phyloP scores from a whole-genome alignment of 2,888 invertebrate species.

The Platycheirus rosarum region DNA sequence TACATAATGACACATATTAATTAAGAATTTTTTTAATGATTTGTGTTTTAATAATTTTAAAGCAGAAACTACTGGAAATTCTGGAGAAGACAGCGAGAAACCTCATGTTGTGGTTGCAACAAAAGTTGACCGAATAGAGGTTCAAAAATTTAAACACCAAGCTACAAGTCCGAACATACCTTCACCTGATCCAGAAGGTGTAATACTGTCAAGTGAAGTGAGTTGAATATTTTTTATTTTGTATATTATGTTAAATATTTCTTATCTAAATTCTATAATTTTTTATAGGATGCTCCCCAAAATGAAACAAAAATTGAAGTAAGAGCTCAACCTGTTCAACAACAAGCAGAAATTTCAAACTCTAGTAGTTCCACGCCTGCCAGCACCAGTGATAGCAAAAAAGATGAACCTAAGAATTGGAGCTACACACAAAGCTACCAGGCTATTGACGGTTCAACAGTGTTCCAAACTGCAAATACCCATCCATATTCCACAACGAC shows the following conservation, averaged over 20 bases:
- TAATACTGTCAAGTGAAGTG: conserved; percentile 60
- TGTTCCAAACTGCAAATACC: conserved; percentile 80
- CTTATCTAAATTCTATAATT: neutral
- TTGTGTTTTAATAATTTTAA: conserved; percentile 8
- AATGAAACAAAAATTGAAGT: conserved; percentile 57
- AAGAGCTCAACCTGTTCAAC: conserved; percentile 49
- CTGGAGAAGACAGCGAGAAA: conserved; percentile 72
- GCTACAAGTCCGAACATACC: conserved; percentile 83
- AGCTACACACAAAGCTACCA: conserved; percentile 81
- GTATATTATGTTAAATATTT: neutral
- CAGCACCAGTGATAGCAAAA: conserved; percentile 76
- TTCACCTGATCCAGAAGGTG: conserved; percentile 72
- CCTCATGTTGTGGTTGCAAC: conserved; percentile 34
- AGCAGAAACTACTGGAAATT: conserved; percentile 60
- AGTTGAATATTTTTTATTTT: neutral
- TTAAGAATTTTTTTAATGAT: neutral
- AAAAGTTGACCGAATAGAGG: conserved; percentile 80
- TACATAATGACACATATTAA: neutral
- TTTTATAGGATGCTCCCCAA: conserved; percentile 31
- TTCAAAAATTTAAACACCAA: conserved; percentile 82
- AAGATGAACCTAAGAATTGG: conserved; percentile 79
- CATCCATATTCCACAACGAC: conserved; percentile 80
- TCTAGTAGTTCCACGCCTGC: conserved; percentile 81
- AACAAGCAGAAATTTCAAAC: conserved; percentile 78
- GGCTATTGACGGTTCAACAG: conserved; percentile 81